These are phyloP conservation scores for Lymantria dispar DNA, from an alignment of 2,888 invertebrate genomes.

Conservation along the genomic window DNA sequence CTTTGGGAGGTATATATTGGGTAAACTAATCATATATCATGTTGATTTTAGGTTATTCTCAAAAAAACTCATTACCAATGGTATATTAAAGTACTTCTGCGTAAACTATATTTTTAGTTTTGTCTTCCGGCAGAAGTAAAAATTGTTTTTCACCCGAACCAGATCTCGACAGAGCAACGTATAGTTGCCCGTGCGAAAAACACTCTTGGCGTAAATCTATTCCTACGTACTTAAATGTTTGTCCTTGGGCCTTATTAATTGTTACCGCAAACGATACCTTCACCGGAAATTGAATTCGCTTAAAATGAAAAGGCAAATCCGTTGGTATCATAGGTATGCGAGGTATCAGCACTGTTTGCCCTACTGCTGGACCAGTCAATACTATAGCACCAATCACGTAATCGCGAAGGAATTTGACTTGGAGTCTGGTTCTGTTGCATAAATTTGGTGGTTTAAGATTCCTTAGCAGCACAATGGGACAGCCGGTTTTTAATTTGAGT, in stretches of 20 bases:
- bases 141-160: slow-evolving; percentile 13
- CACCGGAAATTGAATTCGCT: slow-evolving; percentile 19
- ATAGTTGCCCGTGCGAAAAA: slow-evolving; percentile 12
- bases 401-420: slow-evolving; percentile 11
- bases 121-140: slow-evolving; percentile 9
- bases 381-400: slow-evolving; percentile 15
- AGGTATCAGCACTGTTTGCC: slow-evolving; percentile 19
- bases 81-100: slow-evolving; percentile 4
- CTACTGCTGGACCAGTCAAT: slow-evolving; percentile 19
- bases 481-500: slow-evolving; percentile 20
- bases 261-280: slow-evolving; percentile 16
- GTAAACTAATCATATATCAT: too few relatives aligned
- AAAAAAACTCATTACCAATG: not conserved
- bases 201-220: slow-evolving; percentile 22
- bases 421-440: slow-evolving; percentile 7
- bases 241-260: slow-evolving; percentile 23
- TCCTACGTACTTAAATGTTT: slow-evolving; percentile 19
- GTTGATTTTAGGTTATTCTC: too few relatives aligned
- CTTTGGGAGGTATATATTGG: too few relatives aligned
- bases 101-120: slow-evolving; percentile 1
- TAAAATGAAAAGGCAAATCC: slow-evolving; percentile 22
- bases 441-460: slow-evolving; percentile 16
- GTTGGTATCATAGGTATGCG: slow-evolving; percentile 25
- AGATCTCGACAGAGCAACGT: slow-evolving; percentile 12
- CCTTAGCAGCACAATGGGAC: slow-evolving; percentile 15